Evolutionary conservation across 2,113 vertebrate genomes (phyloP), one percentile per base, ranked within the genome.

Genomic region (Indri indri): DNA sequence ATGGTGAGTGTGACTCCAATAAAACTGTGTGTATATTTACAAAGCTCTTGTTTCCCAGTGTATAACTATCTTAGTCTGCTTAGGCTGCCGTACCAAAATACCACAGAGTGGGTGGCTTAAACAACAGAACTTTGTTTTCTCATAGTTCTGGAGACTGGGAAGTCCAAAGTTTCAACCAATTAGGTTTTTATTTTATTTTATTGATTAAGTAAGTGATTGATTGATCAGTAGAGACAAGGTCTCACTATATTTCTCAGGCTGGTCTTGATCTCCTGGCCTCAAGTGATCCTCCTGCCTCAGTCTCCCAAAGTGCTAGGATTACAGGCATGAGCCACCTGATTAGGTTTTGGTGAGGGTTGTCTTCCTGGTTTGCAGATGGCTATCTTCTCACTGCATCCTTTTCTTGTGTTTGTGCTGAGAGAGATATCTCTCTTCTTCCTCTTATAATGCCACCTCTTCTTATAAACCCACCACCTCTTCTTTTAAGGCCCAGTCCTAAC

Each of bases 1-100:
- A 99, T 99, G 99, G 99, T 99, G 93, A 99, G 99, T 98, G 27
- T 80, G 54, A 84, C 6, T 52, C 61, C 77, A 87, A 42, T 45
- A 76, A 45, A 93, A 73, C 91, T 1, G 2, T 34, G 3, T 52
- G 68, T 84, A 23, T 32, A n/a, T 50, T n/a, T 65, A 5, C 45
- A 54, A 45, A 96, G 73, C 73, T 71, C 77, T 91, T 2, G 0
- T 71, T 90, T 86, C 27, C 52, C 47, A 30, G 4, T 23, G 16
- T n/a, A 9, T 52, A 45, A 76, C 45, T 27, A 23, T 70, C 47
- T 32, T 50, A 42, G 16, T 61, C 6, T 2, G 18, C 45, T 91
- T 34, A 16, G 61, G 14, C 63, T 83, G 40, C 45, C 79, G 14
- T 40, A 54, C 85, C 52, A 17, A 92, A 95, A 91, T 94, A 54